These are phyloP conservation scores for Mungos mungo DNA, from an alignment of 2,113 vertebrate species.

Conservation along the genomic window DNA sequence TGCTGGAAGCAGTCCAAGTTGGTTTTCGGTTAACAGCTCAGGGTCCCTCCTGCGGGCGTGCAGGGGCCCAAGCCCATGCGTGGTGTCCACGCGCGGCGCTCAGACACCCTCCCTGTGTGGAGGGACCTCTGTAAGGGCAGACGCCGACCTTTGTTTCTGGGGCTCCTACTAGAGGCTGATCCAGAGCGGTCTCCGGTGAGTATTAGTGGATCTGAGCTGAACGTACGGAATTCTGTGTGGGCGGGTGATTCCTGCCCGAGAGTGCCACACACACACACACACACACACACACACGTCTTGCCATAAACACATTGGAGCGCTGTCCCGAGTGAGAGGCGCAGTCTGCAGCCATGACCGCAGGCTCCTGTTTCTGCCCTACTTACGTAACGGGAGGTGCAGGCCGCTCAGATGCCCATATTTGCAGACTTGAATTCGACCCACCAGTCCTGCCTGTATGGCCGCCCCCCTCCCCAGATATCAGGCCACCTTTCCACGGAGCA, in stretches of 20 bases:
- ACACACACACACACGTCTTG: not conserved
- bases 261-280: not conserved
- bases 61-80: not conserved
- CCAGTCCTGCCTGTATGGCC: not conserved
- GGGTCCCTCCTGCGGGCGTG: not conserved
- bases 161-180: not conserved
- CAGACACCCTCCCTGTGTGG: too few species aligned
- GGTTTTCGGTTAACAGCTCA: not conserved
- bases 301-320: not conserved
- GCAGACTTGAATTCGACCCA: not conserved
- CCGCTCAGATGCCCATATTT: not conserved
- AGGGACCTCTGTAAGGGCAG: not conserved
- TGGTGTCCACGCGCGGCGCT: accelerated
- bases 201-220: not conserved
- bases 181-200: too few species aligned
- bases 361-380: not conserved
- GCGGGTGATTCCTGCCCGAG: not conserved
- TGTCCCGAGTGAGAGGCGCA: not conserved
- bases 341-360: accelerated
- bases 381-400: accelerated
- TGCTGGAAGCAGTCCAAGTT: too few species aligned
- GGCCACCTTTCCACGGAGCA: not conserved
- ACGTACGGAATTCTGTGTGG: not conserved
- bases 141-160: not conserved
- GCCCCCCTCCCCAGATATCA: not conserved